These are phyloP conservation scores for Crypturellus undulatus DNA, from an alignment of 2,113 vertebrate genomes.

Conservation along the genomic window DNA sequence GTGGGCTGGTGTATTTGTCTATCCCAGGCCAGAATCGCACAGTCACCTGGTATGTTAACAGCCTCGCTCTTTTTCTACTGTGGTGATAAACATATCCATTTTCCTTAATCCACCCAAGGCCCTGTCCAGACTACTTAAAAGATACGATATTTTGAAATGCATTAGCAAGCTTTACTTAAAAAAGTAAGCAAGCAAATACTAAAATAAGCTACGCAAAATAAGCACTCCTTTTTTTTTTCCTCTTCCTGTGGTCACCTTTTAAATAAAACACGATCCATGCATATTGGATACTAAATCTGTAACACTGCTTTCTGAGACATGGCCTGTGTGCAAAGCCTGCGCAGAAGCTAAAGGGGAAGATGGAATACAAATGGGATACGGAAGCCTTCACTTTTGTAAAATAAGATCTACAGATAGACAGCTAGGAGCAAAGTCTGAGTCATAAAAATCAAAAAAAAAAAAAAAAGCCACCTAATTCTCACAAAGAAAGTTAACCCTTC, in stretches of 20 bases:
- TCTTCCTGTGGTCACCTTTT: not conserved
- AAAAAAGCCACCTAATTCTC: not conserved
- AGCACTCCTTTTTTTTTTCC: not conserved
- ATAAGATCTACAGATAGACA: not conserved
- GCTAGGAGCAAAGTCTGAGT: fast-evolving
- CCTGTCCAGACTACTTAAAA: not conserved
- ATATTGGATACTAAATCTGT: not conserved
- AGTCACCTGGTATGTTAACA: not conserved
- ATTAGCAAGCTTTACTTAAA: not conserved
- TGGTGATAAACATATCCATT: not conserved
- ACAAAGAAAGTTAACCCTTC: not conserved
- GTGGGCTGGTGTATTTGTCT: not conserved
- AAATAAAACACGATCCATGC: not conserved
- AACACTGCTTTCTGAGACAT: not conserved
- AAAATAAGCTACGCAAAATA: not conserved
- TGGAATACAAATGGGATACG: not conserved
- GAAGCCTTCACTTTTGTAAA: not conserved
- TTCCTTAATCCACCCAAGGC: not conserved
- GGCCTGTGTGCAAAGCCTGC: not conserved
- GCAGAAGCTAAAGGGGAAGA: not conserved
- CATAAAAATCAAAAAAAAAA: not conserved
- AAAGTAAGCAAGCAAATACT: not conserved
- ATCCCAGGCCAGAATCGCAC: not conserved
- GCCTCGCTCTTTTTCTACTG: not conserved
- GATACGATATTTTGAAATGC: not conserved